Conservation (phyloP, 1,140 invertebrate species). For the Aphelinus atriplicis region DNA sequence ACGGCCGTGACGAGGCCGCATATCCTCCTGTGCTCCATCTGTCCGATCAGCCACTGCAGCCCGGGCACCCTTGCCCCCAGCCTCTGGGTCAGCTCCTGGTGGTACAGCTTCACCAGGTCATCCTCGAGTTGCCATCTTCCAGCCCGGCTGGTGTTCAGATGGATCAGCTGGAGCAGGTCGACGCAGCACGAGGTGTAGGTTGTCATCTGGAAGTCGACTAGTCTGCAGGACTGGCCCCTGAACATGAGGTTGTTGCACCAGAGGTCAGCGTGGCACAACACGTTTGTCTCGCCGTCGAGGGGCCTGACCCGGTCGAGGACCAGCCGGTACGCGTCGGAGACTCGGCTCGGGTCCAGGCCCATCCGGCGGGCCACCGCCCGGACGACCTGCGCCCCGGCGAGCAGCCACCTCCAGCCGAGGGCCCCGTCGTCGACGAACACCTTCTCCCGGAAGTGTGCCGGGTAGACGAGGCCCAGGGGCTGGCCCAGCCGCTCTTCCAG, state of each 20-base stretch:
- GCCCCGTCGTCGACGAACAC: neutral
- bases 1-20: constrained; percentile 3
- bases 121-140: neutral
- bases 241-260: constrained; percentile 29
- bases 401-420: constrained; percentile 7
- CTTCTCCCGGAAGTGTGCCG: constrained; percentile 1
- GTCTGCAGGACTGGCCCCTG: neutral
- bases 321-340: neutral
- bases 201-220: constrained; percentile 24
- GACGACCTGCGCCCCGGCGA: neutral
- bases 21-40: neutral
- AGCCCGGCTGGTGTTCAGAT: neutral
- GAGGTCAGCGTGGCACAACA: constrained; percentile 12
- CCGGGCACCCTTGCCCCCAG: no score
- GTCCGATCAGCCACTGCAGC: no score
- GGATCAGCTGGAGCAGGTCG: neutral
- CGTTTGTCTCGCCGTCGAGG: neutral
- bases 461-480: neutral
- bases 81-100: neutral
- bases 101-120: neutral
- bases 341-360: neutral
- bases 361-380: constrained; percentile 1
- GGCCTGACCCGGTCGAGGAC: neutral
- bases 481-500: neutral
- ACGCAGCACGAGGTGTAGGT: neutral